Conservation (phyloP, 1,140 invertebrate genomes). For the Hermetia illucens region DNA sequence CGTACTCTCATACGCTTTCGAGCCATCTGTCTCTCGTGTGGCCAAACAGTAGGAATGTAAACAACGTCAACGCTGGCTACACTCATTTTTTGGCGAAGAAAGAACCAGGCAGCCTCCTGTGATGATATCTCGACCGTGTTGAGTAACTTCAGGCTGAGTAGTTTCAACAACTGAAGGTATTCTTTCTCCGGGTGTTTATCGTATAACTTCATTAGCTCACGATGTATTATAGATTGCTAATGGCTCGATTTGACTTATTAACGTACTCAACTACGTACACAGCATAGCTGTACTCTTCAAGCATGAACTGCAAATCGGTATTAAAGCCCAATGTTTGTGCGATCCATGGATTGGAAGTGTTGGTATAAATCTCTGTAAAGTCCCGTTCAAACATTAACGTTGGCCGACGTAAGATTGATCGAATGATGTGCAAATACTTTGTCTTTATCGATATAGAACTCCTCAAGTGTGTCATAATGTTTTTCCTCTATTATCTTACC, state of each 20-base stretch:
- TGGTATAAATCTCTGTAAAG: neutral
- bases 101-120: neutral
- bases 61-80: neutral
- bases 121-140: neutral
- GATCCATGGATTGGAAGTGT: neutral
- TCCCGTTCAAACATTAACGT: neutral
- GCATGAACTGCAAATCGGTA: conserved; percentile 16
- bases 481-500: conserved; percentile 15
- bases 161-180: neutral
- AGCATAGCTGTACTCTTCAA: conserved; percentile 15
- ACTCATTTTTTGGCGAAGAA: neutral
- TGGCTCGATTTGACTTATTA: conserved; percentile 15
- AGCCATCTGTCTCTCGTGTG: neutral
- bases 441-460: conserved; percentile 14
- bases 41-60: neutral
- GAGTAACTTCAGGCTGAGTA: neutral
- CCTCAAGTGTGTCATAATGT: conserved; percentile 15
- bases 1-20: neutral
- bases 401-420: conserved; percentile 8
- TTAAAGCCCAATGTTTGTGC: neutral
- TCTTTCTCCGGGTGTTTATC: neutral
- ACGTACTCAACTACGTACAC: conserved; percentile 19
- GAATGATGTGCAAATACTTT: conserved; percentile 22
- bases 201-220: neutral
- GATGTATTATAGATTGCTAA: conserved; percentile 12